These are phyloP conservation scores for Luffia ferchaultella DNA, from an alignment of 2,888 invertebrate species.

Conservation along the genomic window DNA sequence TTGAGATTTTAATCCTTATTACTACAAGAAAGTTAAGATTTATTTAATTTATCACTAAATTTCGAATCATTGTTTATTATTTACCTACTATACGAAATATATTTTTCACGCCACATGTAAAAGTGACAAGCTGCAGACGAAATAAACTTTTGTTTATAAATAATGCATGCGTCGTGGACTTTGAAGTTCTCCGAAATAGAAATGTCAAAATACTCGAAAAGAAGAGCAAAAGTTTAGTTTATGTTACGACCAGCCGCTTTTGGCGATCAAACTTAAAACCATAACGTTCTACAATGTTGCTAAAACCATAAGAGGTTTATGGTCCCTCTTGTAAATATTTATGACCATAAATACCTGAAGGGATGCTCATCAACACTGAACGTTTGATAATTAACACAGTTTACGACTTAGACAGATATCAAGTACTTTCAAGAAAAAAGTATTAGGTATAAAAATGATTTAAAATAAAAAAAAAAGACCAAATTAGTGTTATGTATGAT, in stretches of 20 bases:
- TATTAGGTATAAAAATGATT: too few species aligned
- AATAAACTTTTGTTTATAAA: slow-evolving; percentile 20
- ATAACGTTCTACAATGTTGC: slow-evolving; percentile 3
- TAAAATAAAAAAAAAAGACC: too few species aligned
- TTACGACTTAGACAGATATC: too few species aligned
- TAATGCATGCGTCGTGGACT: slow-evolving; percentile 27
- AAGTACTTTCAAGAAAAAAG: too few species aligned
- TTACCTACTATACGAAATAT: too few species aligned
- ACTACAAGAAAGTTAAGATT: too few species aligned
- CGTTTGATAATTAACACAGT: neutral
- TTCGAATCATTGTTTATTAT: too few species aligned
- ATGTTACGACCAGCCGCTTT: slow-evolving; percentile 25
- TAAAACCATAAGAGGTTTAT: neutral
- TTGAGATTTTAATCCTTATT: too few species aligned
- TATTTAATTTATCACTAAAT: too few species aligned
- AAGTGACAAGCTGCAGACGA: slow-evolving; percentile 6
- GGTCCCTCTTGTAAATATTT: neutral
- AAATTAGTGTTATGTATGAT: too few species aligned
- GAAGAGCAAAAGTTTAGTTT: slow-evolving; percentile 30
- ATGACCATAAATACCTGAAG: neutral
- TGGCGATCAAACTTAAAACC: slow-evolving; percentile 31
- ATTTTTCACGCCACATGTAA: too few species aligned
- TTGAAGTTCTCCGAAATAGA: slow-evolving; percentile 31
- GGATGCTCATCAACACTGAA: neutral
- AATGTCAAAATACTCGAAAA: slow-evolving; percentile 39